A percentile compares a stretch with the other conserved stretches of the same genome.
Conservation (phyloP, 2,797 vertebrate species). For the Sparidentex hasta region DNA sequence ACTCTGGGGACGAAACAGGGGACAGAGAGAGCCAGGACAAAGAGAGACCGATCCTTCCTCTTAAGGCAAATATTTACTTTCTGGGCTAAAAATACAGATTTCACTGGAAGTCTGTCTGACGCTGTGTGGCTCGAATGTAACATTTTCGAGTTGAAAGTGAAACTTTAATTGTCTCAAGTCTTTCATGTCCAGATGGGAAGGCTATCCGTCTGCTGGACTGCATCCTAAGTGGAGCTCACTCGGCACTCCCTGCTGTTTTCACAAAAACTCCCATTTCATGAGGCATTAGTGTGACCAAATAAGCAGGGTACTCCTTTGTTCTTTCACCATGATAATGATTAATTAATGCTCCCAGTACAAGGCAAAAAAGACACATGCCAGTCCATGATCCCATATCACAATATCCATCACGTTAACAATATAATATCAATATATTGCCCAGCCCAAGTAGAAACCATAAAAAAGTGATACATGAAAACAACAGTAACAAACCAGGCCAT, state of each 20-base stretch:
- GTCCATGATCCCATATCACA: no score
- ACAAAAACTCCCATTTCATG: background rate
- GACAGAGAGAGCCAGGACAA: background rate
- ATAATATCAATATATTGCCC: no score
- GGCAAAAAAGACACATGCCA: background rate
- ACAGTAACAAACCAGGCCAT: constrained; percentile 16
- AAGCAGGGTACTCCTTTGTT: background rate
- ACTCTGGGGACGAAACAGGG: background rate
- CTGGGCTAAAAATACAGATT: constrained; percentile 21
- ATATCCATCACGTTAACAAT: no score
- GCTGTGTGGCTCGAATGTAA: background rate
- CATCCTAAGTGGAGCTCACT: background rate
- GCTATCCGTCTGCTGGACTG: background rate
- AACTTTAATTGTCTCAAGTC: background rate
- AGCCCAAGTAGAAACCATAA: background rate
- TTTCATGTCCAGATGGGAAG: constrained; percentile 5
- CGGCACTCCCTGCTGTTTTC: constrained; percentile 1
- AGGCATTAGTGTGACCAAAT: constrained; percentile 2
- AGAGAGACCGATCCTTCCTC: background rate
- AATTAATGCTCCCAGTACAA: background rate
- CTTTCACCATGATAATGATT: background rate
- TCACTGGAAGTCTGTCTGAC: constrained; percentile 13
- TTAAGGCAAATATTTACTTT: constrained; percentile 36
- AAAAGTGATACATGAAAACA: background rate
- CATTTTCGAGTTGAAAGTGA: background rate